Base-by-base conservation (phyloP, 2,113 vertebrate genomes). In the Cacatua alba region DNA sequence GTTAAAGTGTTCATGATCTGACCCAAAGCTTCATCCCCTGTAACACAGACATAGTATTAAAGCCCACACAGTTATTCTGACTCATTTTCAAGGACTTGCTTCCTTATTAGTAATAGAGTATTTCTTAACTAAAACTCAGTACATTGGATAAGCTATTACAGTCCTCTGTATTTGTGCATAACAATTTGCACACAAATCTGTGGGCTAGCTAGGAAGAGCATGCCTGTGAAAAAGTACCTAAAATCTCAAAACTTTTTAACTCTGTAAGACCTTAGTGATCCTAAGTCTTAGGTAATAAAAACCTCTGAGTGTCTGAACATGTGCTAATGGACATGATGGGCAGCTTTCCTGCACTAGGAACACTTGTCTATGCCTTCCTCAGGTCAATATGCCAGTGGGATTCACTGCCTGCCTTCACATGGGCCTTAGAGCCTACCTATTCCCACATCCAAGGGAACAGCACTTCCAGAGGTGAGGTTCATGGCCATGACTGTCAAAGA, bases 401-500 rank as follows among this genome's bases (percentile, higher is more conserved):
- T 86, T 80, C 52, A 17, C 19, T 60, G 15, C 31, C 48, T 72
- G 35, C 17, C 13, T 83, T 86, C 15, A 28, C 4, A 9, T 4
- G 1, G 3, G 28, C 8, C 10, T 63, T 43, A 20, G 7, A 53
- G 8, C 11, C 7, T 53, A 18, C 5, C 3, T 72, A 10, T 49
- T 72, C 33, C 21, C 7, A 37, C 10, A 37, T 28, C 15, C 0
- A 0, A 41, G 16, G 6, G 3, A 86, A 29, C 2, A 65, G 14
- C 29, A 16, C 11, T 21, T 17, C 43, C n/a, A 86, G 51, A 46
- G 72, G 13, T 41, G 7, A 53, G 19, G 25, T 69, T 81, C 33
- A 46, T 62, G 41, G 17, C 19, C 4, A 1, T 6, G 1, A 48
- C n/a, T 55, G 19, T 83, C 26, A 87, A 81, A 80, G 1, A 89